Evolutionary conservation across 2,888 invertebrate genomes (phyloP).

Genomic region (Malthinus seriepunctatus): DNA sequence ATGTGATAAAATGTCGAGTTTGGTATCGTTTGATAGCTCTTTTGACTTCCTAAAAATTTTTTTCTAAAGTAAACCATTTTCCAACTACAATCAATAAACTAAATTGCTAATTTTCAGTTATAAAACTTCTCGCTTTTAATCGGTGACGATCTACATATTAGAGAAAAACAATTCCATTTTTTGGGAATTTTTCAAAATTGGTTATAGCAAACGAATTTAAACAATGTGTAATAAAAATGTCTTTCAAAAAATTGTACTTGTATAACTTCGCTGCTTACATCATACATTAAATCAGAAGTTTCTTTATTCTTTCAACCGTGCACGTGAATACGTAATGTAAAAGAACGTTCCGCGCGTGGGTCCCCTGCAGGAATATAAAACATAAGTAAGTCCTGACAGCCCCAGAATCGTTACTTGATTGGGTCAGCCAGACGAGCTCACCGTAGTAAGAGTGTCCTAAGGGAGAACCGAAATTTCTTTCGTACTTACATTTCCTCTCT

Average conservation of each 20-base stretch:
- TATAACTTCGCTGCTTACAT: slow-evolving; percentile 26
- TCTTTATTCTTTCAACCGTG: slow-evolving; percentile 39
- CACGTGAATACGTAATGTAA: slow-evolving; percentile 35
- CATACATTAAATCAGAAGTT: slow-evolving; percentile 40
- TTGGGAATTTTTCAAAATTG: too few species aligned
- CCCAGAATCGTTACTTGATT: slow-evolving; percentile 50
- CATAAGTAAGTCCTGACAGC: slow-evolving; percentile 49
- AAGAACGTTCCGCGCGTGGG: slow-evolving; percentile 34
- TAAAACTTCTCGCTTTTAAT: too few species aligned
- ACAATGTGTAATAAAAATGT: slow-evolving; percentile 16
- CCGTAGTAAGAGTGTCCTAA: slow-evolving; percentile 29
- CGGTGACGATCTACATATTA: too few species aligned
- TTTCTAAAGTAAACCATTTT: too few species aligned
- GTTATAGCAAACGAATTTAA: too few species aligned
- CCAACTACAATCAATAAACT: too few species aligned
- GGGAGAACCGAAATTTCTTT: slow-evolving; percentile 35
- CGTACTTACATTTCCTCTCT: slow-evolving; percentile 29
- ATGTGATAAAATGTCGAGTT: too few species aligned
- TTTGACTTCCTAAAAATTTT: too few species aligned
- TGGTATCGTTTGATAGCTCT: too few species aligned
- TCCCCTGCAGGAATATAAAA: slow-evolving; percentile 47
- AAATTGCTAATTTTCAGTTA: too few species aligned
- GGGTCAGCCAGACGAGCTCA: slow-evolving; percentile 43
- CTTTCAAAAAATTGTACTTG: slow-evolving; percentile 16
- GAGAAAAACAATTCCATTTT: too few species aligned